Percentiles rank a stretch among this genome's conserved stretches.
These are phyloP conservation scores for Phasianus colchicus DNA, from an alignment of 2,113 vertebrate genomes.

Conservation along the genomic window DNA sequence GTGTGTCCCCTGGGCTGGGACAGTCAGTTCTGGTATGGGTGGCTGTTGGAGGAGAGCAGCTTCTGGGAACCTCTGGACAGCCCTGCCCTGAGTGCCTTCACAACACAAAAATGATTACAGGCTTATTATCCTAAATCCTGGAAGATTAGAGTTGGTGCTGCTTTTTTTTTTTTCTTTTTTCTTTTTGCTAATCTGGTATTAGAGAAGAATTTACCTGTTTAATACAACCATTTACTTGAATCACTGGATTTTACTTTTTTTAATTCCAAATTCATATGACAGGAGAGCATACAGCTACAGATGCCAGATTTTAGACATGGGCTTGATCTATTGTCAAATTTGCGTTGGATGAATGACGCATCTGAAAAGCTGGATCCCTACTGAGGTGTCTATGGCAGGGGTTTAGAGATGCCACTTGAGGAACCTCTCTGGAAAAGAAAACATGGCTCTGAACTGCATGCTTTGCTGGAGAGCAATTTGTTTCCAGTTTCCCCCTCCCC, in stretches of 20 bases:
- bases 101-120: conserved; percentile 21
- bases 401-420: not conserved
- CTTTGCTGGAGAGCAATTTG: not conserved
- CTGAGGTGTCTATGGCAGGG: not conserved
- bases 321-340: not conserved
- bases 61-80: not conserved
- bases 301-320: not conserved
- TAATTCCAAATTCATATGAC: not conserved
- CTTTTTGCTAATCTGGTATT: not conserved
- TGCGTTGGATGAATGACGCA: not conserved
- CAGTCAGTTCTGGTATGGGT: not conserved
- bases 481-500: not conserved
- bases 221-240: conserved; percentile 25
- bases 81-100: conserved; percentile 2
- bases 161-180: not conserved
- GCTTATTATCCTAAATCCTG: conserved; percentile 24
- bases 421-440: not conserved
- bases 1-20: not conserved
- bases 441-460: not conserved
- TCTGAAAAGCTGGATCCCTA: not conserved
- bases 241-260: not conserved
- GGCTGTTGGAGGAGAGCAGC: not conserved
- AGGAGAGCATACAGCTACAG: not conserved
- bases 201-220: conserved; percentile 51
- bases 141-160: conserved; percentile 7